Evolutionary conservation across 1,140 invertebrate species (phyloP).

Genomic region (Drosophila fuyamai): DNA sequence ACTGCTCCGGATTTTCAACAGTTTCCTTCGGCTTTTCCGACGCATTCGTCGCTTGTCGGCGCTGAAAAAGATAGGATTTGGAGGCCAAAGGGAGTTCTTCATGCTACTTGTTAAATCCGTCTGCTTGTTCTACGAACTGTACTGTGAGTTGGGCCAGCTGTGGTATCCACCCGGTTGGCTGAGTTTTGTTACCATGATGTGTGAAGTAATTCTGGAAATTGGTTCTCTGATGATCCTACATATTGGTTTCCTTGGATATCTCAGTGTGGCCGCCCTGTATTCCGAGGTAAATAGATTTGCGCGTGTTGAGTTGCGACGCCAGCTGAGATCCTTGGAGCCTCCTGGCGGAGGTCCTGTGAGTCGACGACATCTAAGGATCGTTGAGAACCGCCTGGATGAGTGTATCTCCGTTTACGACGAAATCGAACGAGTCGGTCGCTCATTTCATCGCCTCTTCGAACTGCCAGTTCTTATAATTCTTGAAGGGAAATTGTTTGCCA

Average conservation of each 20-base stretch:
- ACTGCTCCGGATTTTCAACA: conserved; percentile 52
- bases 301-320: conserved; percentile 48
- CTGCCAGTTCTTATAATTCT: conserved; percentile 48
- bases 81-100: conserved; percentile 53
- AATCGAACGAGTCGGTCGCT: conserved; percentile 44
- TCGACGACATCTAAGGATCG: conserved; percentile 32
- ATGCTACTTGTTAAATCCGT: conserved; percentile 47
- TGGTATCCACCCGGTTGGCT: background rate
- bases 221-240: conserved; percentile 51
- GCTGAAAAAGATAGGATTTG: conserved; percentile 30
- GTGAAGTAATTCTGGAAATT: conserved; percentile 26
- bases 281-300: conserved; percentile 58
- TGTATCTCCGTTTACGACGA: conserved; percentile 61
- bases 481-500: conserved; percentile 37
- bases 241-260: conserved; percentile 61
- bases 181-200: background rate
- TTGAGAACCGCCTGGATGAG: conserved; percentile 54
- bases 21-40: conserved; percentile 54
- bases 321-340: conserved; percentile 55
- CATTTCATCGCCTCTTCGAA: conserved; percentile 54
- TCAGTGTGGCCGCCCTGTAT: conserved; percentile 63
- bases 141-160: conserved; percentile 18
- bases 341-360: conserved; percentile 10
- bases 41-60: conserved; percentile 38
- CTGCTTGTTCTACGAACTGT: conserved; percentile 51